Conservation (phyloP, 64 coral and sea anemone genomes). For the Porites australiensis region DNA sequence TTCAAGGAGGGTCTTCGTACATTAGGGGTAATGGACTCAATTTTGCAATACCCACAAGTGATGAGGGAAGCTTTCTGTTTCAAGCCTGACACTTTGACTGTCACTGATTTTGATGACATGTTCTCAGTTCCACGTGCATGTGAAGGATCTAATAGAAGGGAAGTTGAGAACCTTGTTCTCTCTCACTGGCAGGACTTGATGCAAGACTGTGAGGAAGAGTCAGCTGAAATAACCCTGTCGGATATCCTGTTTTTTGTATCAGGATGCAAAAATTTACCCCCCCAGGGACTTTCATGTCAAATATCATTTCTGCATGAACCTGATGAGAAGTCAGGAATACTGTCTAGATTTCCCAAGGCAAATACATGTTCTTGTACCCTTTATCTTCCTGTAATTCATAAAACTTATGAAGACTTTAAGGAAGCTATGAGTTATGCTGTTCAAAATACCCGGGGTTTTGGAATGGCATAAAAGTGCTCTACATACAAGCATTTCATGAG, state of each 20-base stretch:
- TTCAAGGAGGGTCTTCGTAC: constrained; percentile 45
- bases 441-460: background rate
- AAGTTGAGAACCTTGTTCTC: constrained; percentile 54
- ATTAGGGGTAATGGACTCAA: constrained; percentile 44
- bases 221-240: constrained; percentile 5
- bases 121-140: constrained; percentile 23
- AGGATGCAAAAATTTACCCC: constrained; percentile 52
- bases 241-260: constrained; percentile 61
- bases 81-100: constrained; percentile 17
- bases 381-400: constrained; percentile 3
- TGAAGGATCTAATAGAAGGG: constrained; percentile 52
- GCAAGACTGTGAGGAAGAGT: constrained; percentile 48
- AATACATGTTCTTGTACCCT: background rate
- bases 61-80: constrained; percentile 47
- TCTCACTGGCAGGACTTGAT: constrained; percentile 59
- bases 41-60: constrained; percentile 19
- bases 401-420: constrained; percentile 15
- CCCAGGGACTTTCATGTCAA: constrained; percentile 35
- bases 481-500: background rate
- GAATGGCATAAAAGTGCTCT: background rate
- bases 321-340: background rate
- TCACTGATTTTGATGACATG: constrained; percentile 37
- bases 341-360: constrained; percentile 20
- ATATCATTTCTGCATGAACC: constrained; percentile 27
- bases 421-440: constrained; percentile 1